Evolutionary conservation across 2,113 vertebrate genomes (phyloP), one percentile per base, ranked within the genome.

Genomic region (Xiphias gladius): DNA sequence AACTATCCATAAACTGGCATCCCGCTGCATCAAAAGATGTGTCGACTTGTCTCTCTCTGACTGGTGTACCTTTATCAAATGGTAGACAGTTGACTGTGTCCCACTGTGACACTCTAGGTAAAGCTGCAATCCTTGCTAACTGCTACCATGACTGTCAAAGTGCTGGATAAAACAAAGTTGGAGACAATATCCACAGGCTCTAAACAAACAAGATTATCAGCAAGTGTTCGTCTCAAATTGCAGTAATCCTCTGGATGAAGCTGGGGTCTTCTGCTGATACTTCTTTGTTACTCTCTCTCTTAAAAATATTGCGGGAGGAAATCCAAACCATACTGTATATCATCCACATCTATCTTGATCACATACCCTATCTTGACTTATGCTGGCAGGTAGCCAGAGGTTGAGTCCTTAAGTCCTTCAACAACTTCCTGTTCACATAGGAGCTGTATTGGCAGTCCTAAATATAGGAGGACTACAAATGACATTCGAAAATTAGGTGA

Each of bases 211-310:
- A n/a, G 66, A 77, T 57, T 59, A 85, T 76, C 64, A 73, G 76
- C n/a, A 39, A 58, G 75, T 76, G 62, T 57, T 55, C 26, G 73
- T 84, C 73, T 90, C 66, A 52, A 76, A 79, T 85, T 88, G 75
- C 73, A 22, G 46, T 72, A 55, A 80, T 83, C 78, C 80, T 69
- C 52, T 30, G 32, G 68, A 14, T 59, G 63, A 81, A 65, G 26
- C 20, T 59, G 61, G 39, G 13, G 68, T 73, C 67, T 39, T 41
- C 37, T 62, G 50, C 72, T 76, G 58, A 70, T 82, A 71, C 35
- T 12, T 43, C 62, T 62, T 32, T 76, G 26, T 77, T 22, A 7
- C 46, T 52, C 48, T 78, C 46, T 48, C 43, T 37, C 54, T 69
- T 6, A 59, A 65, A 9, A 65, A 35, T 48, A 62, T 13, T 77